phyloP scores from a whole-genome alignment of 2,888 invertebrate genomes.

The Metellina segmentata region DNA sequence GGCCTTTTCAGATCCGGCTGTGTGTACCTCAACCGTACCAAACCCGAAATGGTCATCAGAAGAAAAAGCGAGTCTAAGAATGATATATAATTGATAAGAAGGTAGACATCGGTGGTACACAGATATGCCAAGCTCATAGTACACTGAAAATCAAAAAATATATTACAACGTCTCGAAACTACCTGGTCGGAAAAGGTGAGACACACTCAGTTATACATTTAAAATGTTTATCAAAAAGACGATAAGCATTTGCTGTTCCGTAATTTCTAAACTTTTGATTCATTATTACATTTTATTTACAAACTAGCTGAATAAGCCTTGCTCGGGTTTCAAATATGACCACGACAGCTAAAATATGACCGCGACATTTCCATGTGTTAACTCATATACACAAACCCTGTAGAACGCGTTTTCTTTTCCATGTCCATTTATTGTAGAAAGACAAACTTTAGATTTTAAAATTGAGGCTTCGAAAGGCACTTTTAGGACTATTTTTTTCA shows the following conservation, averaged over 20 bases:
- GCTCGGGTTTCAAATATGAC: no score
- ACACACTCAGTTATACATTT: neutral
- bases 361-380: no score
- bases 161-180: no score
- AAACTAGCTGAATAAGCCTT: no score
- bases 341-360: no score
- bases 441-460: no score
- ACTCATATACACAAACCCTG: no score
- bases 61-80: slow-evolving; percentile 95
- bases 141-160: slow-evolving; percentile 85
- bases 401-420: no score
- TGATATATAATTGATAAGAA: slow-evolving; percentile 93
- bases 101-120: slow-evolving; percentile 90
- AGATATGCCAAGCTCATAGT: slow-evolving; percentile 90
- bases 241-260: neutral
- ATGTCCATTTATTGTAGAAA: no score
- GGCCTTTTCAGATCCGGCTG: slow-evolving; percentile 89
- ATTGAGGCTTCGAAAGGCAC: no score
- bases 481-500: no score
- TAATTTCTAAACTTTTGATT: neutral
- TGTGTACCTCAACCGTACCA: slow-evolving; percentile 91
- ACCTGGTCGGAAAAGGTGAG: neutral
- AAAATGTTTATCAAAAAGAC: neutral
- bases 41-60: slow-evolving; percentile 90
- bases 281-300: neutral